phyloP scores from a whole-genome alignment of 2,113 vertebrate species.

The Thymallus thymallus region DNA sequence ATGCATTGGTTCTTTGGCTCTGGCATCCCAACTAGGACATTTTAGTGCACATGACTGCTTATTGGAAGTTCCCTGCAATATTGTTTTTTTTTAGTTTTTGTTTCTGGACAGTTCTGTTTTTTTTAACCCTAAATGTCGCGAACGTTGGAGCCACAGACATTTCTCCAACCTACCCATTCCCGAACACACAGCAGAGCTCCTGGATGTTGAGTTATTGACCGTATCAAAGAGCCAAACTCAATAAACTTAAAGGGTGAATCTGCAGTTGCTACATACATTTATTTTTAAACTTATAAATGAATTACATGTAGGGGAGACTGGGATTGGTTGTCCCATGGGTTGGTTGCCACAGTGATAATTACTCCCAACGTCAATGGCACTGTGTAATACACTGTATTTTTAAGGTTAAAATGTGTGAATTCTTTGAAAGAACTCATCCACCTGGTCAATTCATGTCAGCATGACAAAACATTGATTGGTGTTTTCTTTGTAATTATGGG shows the following conservation, averaged over 20 bases:
- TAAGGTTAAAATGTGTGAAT: background rate
- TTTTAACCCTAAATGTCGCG: slow-evolving; percentile 26
- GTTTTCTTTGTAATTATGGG: too few relatives aligned
- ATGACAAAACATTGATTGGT: too few relatives aligned
- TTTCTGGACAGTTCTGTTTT: slow-evolving; percentile 28
- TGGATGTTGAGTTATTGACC: slow-evolving; percentile 7
- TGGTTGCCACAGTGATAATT: too few relatives aligned
- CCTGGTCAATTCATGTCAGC: too few relatives aligned
- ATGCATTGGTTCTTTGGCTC: background rate
- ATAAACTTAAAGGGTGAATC: too few relatives aligned
- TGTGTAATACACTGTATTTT: background rate
- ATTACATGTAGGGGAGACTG: too few relatives aligned
- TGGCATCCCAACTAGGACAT: background rate
- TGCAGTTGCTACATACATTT: too few relatives aligned
- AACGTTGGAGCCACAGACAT: slow-evolving; percentile 20
- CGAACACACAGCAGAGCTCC: slow-evolving; percentile 38
- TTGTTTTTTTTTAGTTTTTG: slow-evolving; percentile 34
- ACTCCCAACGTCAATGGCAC: background rate
- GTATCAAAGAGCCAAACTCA: background rate
- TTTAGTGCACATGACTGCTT: slow-evolving; percentile 14
- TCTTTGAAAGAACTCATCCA: too few relatives aligned
- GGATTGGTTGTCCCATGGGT: too few relatives aligned
- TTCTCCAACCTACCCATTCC: slow-evolving; percentile 24
- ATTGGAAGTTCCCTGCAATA: slow-evolving; percentile 25
- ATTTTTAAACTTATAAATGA: too few relatives aligned